Evolutionary conservation across 2,113 vertebrate species (phyloP).

Genomic region (Abramis brama): DNA sequence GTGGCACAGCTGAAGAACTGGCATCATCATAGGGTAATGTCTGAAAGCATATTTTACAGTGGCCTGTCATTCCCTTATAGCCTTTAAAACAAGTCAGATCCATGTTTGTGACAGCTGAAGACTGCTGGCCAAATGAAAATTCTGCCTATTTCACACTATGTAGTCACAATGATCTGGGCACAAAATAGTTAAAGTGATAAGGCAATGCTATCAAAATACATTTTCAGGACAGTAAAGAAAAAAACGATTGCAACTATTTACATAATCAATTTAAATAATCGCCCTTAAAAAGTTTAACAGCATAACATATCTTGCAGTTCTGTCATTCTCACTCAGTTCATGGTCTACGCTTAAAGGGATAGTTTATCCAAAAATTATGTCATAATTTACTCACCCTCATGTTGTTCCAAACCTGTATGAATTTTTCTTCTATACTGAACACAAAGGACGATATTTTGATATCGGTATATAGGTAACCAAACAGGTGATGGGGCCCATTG

Average conservation of each 20-base stretch:
- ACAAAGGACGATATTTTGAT: too few species aligned
- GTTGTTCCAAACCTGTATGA: too few species aligned
- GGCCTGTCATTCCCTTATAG: conserved; percentile 44
- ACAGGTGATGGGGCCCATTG: too few species aligned
- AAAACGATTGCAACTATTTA: background rate
- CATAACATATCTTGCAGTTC: background rate
- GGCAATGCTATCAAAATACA: background rate
- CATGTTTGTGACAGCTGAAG: conserved; percentile 49
- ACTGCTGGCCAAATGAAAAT: conserved; percentile 44
- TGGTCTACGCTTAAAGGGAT: background rate
- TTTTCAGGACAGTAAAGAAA: background rate
- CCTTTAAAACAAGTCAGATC: conserved; percentile 42
- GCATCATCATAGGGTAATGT: conserved; percentile 46
- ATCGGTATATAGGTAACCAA: too few species aligned
- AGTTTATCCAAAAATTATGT: too few species aligned
- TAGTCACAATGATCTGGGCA: conserved; percentile 15
- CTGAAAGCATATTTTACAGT: conserved; percentile 56
- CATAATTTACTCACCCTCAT: too few species aligned
- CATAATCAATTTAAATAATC: background rate
- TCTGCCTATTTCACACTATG: conserved; percentile 42
- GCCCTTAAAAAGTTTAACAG: background rate
- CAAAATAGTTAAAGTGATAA: background rate
- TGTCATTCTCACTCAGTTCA: background rate
- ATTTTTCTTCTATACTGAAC: too few species aligned
- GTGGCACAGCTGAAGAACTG: conserved; percentile 39